phyloP scores from a whole-genome alignment of 2,797 vertebrate genomes.

The Coregonus suidteri region DNA sequence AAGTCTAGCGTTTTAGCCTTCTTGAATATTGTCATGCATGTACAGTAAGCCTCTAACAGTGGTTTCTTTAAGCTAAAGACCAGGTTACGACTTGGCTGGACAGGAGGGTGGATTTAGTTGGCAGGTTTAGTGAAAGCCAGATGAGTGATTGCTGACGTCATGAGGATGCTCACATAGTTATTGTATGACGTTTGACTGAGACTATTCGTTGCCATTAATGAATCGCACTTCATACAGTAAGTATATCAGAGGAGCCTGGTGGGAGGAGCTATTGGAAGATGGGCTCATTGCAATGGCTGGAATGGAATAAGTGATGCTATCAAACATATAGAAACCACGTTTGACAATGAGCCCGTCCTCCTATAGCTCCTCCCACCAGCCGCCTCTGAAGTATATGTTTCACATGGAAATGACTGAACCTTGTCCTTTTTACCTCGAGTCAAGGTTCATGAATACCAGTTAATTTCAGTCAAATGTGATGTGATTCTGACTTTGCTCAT shows the following conservation, averaged over 20 bases:
- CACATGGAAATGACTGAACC: not conserved
- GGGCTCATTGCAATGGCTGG: no score
- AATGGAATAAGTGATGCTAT: no score
- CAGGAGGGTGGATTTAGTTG: not conserved
- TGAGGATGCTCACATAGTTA: not conserved
- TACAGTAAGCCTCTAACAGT: slow-evolving; percentile 5
- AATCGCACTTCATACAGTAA: not conserved
- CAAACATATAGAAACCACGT: not conserved
- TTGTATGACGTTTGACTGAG: not conserved
- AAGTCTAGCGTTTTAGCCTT: not conserved
- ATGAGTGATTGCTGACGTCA: not conserved
- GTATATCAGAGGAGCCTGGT: not conserved
- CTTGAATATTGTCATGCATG: slow-evolving; percentile 1
- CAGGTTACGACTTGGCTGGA: slow-evolving; percentile 11
- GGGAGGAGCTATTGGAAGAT: no score
- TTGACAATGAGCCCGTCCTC: not conserved
- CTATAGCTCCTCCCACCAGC: no score
- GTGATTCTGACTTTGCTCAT: not conserved
- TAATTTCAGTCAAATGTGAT: slow-evolving; percentile 5
- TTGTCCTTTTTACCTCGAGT: not conserved
- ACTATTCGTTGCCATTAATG: not conserved
- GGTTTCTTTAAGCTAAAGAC: slow-evolving; percentile 13
- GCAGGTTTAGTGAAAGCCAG: not conserved
- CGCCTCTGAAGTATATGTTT: not conserved
- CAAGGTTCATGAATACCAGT: not conserved